Base-by-base conservation (phyloP, 2,797 vertebrate species). In the Anolis apletophallus region DNA sequence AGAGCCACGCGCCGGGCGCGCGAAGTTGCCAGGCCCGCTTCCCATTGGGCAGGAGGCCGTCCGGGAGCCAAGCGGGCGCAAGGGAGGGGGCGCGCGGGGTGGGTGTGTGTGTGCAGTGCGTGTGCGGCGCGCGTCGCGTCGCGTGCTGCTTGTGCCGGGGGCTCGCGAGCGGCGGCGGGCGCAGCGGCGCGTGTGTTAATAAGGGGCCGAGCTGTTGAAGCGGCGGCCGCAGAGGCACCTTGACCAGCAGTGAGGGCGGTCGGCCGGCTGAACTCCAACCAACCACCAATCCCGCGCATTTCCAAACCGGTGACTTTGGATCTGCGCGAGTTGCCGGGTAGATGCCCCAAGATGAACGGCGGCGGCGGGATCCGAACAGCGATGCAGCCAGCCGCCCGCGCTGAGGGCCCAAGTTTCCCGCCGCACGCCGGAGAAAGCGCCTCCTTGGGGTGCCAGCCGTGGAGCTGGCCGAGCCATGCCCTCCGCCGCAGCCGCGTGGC, bases 1-100 rank as follows among this genome's bases (percentile, higher is more conserved):
- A 97, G 97, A 97, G 97, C 97, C 98, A 98, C 98, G 97, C 97
- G 97, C 97, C 97, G 91, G 97, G 97, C 97, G 96, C 93, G 95
- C 95, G 86, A 95, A 91, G 88, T 91, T 86, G 91, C 90, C 87
- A 83, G 32, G 32, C 2, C 81, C 76, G 83, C 81, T 83, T 2
- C 46, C 81, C 88, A 52, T 59, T 83, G 89, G 89, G 80, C 78
- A 75, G 67, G 46, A 88, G 75, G 91, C 80, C 81, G 85, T 88
- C 73, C 34, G 12, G 64, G 61, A 26, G 6, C 57, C 74, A 26
- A 73, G 54, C 29, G 81, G 75, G 74, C 36, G 72, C 46, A 6
- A 46, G 46, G 75, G 6, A 21, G 76, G 16, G 13, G 23, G 73
- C 52, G 72, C 50, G 61, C 57, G 3, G 57, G 71, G 34, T 23